These are phyloP conservation scores for Drosophila pandora DNA, from an alignment of 1,140 invertebrate genomes.

Conservation along the genomic window DNA sequence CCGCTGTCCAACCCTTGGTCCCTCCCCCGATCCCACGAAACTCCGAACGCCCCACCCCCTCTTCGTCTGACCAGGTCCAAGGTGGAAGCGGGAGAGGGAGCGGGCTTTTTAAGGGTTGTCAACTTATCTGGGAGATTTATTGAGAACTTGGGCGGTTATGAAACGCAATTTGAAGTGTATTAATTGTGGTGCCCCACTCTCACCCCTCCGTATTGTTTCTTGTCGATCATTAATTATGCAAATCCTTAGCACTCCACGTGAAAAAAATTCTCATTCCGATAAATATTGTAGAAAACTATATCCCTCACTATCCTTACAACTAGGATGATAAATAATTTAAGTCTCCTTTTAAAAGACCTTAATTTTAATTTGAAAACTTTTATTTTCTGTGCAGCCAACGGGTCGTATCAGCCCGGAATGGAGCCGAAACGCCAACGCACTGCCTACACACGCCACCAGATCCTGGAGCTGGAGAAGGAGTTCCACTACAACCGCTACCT, in stretches of 20 bases:
- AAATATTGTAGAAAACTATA: background rate
- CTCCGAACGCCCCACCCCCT: background rate
- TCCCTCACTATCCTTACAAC: no score
- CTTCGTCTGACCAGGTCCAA: constrained; percentile 30
- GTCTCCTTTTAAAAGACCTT: background rate
- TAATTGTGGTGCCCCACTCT: constrained; percentile 55
- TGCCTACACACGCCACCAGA: constrained; percentile 98
- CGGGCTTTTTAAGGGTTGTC: constrained; percentile 66
- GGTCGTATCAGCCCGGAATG: constrained; percentile 94
- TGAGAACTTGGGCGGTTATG: constrained; percentile 63
- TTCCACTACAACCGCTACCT: constrained; percentile 99
- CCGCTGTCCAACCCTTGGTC: constrained; percentile 37
- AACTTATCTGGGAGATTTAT: constrained; percentile 80
- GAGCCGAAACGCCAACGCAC: constrained; percentile 97
- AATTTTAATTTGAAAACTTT: background rate
- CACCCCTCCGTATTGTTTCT: constrained; percentile 28
- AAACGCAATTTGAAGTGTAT: constrained; percentile 79
- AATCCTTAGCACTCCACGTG: constrained; percentile 18
- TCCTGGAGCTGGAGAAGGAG: constrained; percentile 98
- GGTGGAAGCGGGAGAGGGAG: constrained; percentile 57
- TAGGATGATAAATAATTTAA: no score
- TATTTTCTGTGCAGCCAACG: constrained; percentile 90
- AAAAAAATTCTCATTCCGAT: constrained; percentile 2
- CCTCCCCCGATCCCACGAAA: constrained; percentile 1
- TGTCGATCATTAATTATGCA: constrained; percentile 70